Conservation (phyloP, 1,140 invertebrate genomes). For the Calosoma granatense region DNA sequence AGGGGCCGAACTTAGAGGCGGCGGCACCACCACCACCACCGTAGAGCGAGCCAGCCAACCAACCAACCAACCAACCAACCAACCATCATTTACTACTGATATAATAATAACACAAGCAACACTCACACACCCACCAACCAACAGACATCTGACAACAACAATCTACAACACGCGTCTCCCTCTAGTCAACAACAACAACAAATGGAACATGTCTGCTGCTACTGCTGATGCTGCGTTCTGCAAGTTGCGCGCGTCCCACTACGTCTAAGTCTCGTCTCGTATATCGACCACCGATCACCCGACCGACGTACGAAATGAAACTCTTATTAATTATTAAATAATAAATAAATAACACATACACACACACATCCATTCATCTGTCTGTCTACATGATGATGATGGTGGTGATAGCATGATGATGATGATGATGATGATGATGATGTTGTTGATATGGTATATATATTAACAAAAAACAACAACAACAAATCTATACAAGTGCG, state of each 20-base stretch:
- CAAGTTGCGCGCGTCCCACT: too few relatives aligned
- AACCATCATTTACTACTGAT: not conserved
- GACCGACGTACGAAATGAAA: not conserved
- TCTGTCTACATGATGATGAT: too few relatives aligned
- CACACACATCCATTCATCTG: too few relatives aligned
- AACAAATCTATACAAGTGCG: not conserved
- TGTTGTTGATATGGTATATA: not conserved
- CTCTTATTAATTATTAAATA: not conserved
- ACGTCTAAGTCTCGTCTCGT: too few relatives aligned
- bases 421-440: too few relatives aligned
- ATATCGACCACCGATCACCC: too few relatives aligned
- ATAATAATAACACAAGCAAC: not conserved
- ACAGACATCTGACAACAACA: not conserved
- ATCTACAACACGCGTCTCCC: not conserved
- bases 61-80: not conserved
- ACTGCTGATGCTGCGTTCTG: not conserved
- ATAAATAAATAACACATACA: too few relatives aligned
- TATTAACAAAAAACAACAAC: not conserved
- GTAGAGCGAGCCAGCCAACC: not conserved
- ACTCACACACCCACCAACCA: not conserved
- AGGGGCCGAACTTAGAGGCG: not conserved
- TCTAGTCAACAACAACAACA: slow-evolving; percentile 6
- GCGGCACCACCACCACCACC: not conserved
- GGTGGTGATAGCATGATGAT: too few relatives aligned
- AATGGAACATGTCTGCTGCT: slow-evolving; percentile 4